Percentiles rank a stretch among this genome's conserved stretches.
phyloP scores from a whole-genome alignment of 2,797 vertebrate genomes.

The Hipposideros larvatus region DNA sequence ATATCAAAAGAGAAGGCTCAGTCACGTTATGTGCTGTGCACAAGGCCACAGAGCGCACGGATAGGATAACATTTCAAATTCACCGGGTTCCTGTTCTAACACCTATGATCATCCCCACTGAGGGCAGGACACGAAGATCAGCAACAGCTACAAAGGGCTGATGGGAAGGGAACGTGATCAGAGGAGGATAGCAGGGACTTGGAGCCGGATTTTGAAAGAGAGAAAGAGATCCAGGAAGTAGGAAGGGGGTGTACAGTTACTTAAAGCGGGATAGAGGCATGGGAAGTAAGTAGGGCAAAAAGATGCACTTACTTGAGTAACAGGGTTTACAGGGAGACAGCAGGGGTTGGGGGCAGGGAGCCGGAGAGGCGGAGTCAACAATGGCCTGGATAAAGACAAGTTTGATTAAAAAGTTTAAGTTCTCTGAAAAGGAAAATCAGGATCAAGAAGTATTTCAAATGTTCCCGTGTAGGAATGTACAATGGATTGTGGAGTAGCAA shows the following conservation, averaged over 20 bases:
- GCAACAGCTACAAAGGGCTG: background rate
- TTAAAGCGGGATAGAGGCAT: no score
- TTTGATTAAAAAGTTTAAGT: no score
- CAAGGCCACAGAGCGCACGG: background rate
- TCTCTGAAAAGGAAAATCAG: no score
- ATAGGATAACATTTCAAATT: background rate
- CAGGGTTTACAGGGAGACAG: no score
- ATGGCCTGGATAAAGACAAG: no score
- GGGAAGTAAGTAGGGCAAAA: no score
- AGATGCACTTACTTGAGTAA: background rate
- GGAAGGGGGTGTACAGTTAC: background rate
- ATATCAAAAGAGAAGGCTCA: background rate
- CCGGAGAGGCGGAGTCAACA: no score
- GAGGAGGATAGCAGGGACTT: rapidly evolving
- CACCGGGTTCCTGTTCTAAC: background rate
- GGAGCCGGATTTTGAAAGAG: background rate
- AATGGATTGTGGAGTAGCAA: background rate
- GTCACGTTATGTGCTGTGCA: background rate
- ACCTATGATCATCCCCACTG: background rate
- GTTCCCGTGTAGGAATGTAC: background rate
- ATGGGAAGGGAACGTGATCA: background rate
- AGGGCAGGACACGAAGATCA: background rate
- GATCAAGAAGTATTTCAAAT: no score
- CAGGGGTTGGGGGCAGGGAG: no score
- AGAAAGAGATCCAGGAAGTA: no score